A percentile compares a stretch with the other conserved stretches of the same genome.
Conservation (phyloP, 2,797 vertebrate species). For the Pangasius sanitwongsei region DNA sequence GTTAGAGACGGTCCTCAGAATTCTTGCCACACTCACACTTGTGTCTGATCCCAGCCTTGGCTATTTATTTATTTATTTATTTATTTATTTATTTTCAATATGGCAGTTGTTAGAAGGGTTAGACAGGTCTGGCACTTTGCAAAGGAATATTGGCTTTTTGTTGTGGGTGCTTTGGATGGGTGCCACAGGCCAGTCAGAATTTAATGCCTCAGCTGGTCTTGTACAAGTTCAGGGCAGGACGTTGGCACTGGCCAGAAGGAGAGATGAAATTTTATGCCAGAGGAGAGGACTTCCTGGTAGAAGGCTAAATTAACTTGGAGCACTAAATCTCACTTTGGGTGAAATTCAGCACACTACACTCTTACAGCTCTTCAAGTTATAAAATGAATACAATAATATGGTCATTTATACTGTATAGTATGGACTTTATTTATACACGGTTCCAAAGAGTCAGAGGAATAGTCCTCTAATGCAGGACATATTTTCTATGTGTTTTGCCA, state of each 20-base stretch:
- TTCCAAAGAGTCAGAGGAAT: background rate
- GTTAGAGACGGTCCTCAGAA: constrained; percentile 62
- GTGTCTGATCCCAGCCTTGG: constrained; percentile 56
- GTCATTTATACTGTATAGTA: background rate
- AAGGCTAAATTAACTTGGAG: constrained; percentile 18
- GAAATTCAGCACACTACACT: background rate
- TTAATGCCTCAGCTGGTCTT: constrained; percentile 67
- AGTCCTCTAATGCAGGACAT: background rate
- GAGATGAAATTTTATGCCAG: constrained; percentile 51
- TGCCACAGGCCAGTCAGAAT: constrained; percentile 67
- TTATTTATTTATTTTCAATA: constrained; percentile 65
- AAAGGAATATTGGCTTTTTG: constrained; percentile 73
- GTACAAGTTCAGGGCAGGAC: constrained; percentile 60
- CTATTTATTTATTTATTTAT: constrained; percentile 18
- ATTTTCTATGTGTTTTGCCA: background rate
- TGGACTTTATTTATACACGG: background rate
- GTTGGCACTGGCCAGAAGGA: constrained; percentile 48
- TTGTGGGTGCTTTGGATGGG: constrained; percentile 64
- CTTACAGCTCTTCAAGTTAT: background rate
- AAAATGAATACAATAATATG: background rate
- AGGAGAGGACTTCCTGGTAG: constrained; percentile 33
- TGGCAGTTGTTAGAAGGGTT: constrained; percentile 63
- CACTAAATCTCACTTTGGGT: constrained; percentile 12
- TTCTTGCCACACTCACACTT: constrained; percentile 48
- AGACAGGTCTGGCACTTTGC: constrained; percentile 64